Conservation (phyloP, 2,113 vertebrate genomes). For the Hippocampus abdominalis region DNA sequence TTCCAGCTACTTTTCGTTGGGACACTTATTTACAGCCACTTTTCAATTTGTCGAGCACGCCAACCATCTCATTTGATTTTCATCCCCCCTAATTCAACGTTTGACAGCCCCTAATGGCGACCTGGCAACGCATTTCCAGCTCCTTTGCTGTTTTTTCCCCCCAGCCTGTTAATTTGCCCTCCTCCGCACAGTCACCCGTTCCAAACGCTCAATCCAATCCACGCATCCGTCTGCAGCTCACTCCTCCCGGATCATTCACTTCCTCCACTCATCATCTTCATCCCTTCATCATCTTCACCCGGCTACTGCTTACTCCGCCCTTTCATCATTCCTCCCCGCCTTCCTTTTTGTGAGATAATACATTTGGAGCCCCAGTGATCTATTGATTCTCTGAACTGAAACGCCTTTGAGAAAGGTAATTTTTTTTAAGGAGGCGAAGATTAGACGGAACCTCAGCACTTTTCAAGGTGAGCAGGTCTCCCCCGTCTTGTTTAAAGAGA, state of each 20-base stretch:
- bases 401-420: constrained; percentile 62
- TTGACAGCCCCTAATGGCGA: constrained; percentile 2
- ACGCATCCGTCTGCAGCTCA: constrained; percentile 14
- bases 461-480: constrained; percentile 66
- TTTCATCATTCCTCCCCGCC: constrained; percentile 24
- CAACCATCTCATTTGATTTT: constrained; percentile 5
- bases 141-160: not conserved
- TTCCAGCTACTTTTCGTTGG: not conserved
- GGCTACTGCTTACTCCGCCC: constrained; percentile 8
- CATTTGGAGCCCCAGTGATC: constrained; percentile 73
- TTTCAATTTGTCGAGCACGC: not conserved
- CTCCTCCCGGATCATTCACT: constrained; percentile 32
- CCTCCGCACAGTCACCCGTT: not conserved
- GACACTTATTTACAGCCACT: not conserved
- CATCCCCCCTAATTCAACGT: constrained; percentile 1
- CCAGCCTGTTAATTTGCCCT: not conserved
- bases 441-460: constrained; percentile 57
- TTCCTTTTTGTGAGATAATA: constrained; percentile 70
- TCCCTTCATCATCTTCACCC: constrained; percentile 24
- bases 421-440: constrained; percentile 63
- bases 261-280: constrained; percentile 26
- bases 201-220: constrained; percentile 15
- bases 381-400: constrained; percentile 68
- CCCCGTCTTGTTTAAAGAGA: constrained; percentile 43
- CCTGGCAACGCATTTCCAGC: not conserved